Percentiles rank a stretch among this genome's conserved stretches.
These are phyloP conservation scores for Montipora foliosa DNA, from an alignment of 64 coral and sea anemone genomes.

Conservation along the genomic window DNA sequence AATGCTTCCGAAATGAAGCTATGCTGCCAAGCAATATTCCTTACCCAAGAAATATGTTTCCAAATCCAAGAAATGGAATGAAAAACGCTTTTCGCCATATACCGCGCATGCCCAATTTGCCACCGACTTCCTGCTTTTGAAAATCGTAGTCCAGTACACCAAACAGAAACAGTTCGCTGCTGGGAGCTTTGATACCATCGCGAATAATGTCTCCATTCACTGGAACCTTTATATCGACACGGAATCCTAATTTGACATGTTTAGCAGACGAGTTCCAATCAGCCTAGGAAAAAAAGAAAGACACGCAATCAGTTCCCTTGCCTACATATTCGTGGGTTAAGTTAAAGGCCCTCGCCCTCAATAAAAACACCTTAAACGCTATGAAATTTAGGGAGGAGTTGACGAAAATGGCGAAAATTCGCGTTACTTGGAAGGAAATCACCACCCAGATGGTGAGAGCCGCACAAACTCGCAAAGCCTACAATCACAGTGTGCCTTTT, in stretches of 20 bases:
- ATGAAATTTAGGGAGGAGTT: no score
- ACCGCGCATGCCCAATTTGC: constrained; percentile 88
- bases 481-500: no score
- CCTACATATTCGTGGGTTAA: no score
- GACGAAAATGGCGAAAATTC: no score
- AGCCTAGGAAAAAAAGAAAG: constrained; percentile 51
- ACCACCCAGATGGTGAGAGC: no score
- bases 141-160: constrained; percentile 89
- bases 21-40: not conserved
- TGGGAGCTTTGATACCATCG: constrained; percentile 85
- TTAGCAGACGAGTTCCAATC: constrained; percentile 82
- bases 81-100: constrained; percentile 89
- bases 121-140: constrained; percentile 60
- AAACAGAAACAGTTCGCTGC: constrained; percentile 82
- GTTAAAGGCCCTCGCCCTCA: not conserved
- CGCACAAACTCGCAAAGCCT: no score
- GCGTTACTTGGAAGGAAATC: no score
- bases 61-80: constrained; percentile 83
- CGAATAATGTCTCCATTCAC: constrained; percentile 88
- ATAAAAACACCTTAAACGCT: not conserved
- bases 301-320: no score
- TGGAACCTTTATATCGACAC: constrained; percentile 86
- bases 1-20: no score
- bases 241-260: constrained; percentile 83
- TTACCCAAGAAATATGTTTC: constrained; percentile 88